Percentiles rank a stretch among this genome's conserved stretches.
Conservation (phyloP, 1,140 invertebrate species). For the Aphaenogaster floridana region DNA sequence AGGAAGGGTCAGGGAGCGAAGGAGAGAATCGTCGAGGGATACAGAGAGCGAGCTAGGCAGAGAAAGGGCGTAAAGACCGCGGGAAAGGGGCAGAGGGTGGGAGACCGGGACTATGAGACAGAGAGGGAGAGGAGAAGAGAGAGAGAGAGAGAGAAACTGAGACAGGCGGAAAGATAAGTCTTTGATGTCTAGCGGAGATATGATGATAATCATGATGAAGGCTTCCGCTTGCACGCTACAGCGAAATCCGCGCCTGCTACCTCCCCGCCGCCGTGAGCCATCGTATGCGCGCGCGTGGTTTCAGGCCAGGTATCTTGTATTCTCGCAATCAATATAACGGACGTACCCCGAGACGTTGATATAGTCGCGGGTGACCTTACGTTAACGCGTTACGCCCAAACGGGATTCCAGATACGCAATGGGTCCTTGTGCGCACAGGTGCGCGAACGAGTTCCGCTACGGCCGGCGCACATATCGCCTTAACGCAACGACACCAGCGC, state of each 20-base stretch:
- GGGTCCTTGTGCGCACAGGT: constrained; percentile 24
- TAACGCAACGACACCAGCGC: neutral
- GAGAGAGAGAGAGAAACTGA: constrained; percentile 43
- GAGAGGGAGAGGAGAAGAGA: constrained; percentile 33
- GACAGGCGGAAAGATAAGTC: constrained; percentile 76
- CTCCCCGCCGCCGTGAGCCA: constrained; percentile 39
- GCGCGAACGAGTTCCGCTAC: constrained; percentile 36
- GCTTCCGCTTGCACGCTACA: constrained; percentile 76
- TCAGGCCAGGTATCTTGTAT: constrained; percentile 72
- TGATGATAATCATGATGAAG: constrained; percentile 81
- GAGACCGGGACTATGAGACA: constrained; percentile 6
- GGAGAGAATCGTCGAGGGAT: constrained; percentile 54
- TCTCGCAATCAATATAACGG: constrained; percentile 77
- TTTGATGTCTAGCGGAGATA: constrained; percentile 83
- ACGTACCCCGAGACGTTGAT: constrained; percentile 73
- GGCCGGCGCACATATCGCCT: neutral
- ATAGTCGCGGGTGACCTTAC: constrained; percentile 68
- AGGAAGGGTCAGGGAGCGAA: neutral
- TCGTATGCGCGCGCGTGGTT: constrained; percentile 71
- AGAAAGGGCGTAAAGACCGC: constrained; percentile 57
- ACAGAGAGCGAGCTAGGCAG: constrained; percentile 29
- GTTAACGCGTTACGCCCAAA: constrained; percentile 58
- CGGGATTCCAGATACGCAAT: constrained; percentile 58
- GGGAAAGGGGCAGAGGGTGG: constrained; percentile 7
- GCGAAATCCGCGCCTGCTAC: constrained; percentile 71